A percentile compares a stretch with the other conserved stretches of the same genome.
Evolutionary conservation across 2,888 invertebrate species (phyloP).

Genomic region (Molanna angustata): DNA sequence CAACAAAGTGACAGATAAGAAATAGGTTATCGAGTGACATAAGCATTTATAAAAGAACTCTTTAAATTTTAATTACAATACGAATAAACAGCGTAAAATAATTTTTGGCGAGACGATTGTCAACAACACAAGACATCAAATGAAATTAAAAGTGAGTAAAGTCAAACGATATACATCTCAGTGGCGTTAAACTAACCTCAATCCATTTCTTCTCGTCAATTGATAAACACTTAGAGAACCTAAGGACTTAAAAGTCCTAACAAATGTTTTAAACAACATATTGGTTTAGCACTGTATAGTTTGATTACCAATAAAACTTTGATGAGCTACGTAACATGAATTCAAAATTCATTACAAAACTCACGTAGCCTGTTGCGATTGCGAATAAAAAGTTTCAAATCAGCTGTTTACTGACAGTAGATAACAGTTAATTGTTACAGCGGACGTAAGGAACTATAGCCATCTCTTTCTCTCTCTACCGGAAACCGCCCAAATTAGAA

Average conservation of each 20-base stretch:
- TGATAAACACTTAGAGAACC: constrained; percentile 21
- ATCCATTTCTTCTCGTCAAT: constrained; percentile 21
- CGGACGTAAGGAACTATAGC: not conserved
- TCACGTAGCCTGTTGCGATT: constrained; percentile 24
- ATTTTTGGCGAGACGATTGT: no score
- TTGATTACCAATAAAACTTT: constrained; percentile 1
- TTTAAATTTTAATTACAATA: no score
- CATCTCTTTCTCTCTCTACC: constrained; percentile 18
- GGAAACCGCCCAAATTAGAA: constrained; percentile 9
- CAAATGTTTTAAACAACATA: constrained; percentile 25
- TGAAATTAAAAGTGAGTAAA: no score
- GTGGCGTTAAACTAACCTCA: constrained; percentile 24
- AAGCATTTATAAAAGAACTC: no score
- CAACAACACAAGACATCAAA: no score
- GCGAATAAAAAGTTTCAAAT: constrained; percentile 26
- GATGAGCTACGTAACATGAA: not conserved
- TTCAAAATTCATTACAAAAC: constrained; percentile 3
- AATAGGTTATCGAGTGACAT: no score
- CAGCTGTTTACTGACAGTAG: constrained; percentile 29
- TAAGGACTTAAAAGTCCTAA: constrained; percentile 17
- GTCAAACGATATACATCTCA: no score
- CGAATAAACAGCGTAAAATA: no score
- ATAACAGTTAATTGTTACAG: constrained; percentile 6
- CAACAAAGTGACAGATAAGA: no score
- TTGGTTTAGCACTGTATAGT: not conserved